A percentile compares a stretch with the other conserved stretches of the same genome.
phyloP scores from a whole-genome alignment of 2,888 invertebrate genomes.

The Octodonta nipae region DNA sequence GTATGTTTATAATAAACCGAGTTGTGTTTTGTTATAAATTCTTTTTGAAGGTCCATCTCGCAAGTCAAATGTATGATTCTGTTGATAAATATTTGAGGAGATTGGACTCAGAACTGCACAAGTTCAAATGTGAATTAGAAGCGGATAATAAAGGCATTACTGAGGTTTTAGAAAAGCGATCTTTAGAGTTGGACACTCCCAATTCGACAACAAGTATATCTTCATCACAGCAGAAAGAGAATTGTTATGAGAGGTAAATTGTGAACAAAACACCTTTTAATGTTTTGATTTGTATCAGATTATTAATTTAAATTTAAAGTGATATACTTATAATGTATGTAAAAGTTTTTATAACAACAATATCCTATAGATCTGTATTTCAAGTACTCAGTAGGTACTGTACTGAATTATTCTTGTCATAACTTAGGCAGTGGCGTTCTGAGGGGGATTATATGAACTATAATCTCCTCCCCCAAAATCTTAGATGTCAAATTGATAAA shows the following conservation, averaged over 20 bases:
- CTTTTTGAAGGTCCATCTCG: conserved; percentile 50
- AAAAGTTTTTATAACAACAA: too few species aligned
- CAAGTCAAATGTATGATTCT: conserved; percentile 87
- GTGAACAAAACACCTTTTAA: too few species aligned
- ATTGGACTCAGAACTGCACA: conserved; percentile 79
- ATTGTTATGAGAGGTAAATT: conserved; percentile 47
- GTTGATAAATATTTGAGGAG: conserved; percentile 84
- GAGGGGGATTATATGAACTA: too few species aligned
- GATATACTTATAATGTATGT: too few species aligned
- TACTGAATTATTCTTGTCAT: too few species aligned
- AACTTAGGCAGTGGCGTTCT: too few species aligned
- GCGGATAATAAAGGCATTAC: conserved; percentile 98
- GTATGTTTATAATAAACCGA: conserved; percentile 27
- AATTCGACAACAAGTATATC: conserved; percentile 36
- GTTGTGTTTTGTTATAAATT: conserved; percentile 2
- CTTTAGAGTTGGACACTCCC: conserved; percentile 73
- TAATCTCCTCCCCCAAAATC: too few species aligned
- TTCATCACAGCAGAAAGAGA: conserved; percentile 69
- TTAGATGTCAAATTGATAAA: too few species aligned
- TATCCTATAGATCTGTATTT: too few species aligned
- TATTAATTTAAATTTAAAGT: too few species aligned
- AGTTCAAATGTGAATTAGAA: conserved; percentile 97
- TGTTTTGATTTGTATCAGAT: too few species aligned
- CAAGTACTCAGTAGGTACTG: too few species aligned
- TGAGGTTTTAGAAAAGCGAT: conserved; percentile 84